phyloP scores from a whole-genome alignment of 2,113 vertebrate genomes.

The Gallinago media region DNA sequence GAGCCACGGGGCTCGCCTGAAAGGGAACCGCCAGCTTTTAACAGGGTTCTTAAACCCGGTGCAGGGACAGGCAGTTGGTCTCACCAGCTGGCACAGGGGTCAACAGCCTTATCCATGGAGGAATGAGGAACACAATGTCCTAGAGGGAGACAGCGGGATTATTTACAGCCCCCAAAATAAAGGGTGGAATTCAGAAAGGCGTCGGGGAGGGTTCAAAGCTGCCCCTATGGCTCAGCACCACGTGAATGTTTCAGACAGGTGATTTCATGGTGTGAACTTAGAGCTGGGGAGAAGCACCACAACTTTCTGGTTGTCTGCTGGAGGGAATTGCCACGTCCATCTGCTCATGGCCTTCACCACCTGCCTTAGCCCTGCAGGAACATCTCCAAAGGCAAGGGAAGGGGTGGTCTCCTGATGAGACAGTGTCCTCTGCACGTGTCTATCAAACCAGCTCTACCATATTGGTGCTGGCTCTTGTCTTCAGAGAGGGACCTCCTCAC shows the following conservation, averaged over 20 bases:
- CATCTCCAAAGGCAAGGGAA: not conserved
- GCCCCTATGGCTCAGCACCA: not conserved
- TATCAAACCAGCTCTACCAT: not conserved
- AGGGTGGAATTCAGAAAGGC: conserved; percentile 1
- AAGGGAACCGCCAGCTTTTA: not conserved
- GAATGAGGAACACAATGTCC: conserved; percentile 27
- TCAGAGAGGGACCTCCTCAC: rapidly evolving
- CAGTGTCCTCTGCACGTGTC: rapidly evolving
- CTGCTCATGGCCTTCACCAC: not conserved
- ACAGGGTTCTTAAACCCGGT: not conserved
- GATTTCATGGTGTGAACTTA: not conserved
- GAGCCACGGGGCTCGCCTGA: not conserved
- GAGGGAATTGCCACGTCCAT: not conserved
- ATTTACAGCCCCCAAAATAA: not conserved
- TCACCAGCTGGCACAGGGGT: not conserved
- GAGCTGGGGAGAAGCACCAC: not conserved
- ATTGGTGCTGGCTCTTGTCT: not conserved
- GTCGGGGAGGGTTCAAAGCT: not conserved
- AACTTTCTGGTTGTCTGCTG: rapidly evolving
- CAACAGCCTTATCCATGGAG: not conserved
- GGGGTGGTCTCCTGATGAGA: not conserved
- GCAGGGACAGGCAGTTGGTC: not conserved
- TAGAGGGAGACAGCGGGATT: not conserved
- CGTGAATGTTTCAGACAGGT: rapidly evolving
- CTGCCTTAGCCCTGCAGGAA: not conserved